Evolutionary conservation across 2,888 invertebrate genomes (phyloP), one percentile per base, ranked within the genome.

Genomic region (Sphinx pinastri): DNA sequence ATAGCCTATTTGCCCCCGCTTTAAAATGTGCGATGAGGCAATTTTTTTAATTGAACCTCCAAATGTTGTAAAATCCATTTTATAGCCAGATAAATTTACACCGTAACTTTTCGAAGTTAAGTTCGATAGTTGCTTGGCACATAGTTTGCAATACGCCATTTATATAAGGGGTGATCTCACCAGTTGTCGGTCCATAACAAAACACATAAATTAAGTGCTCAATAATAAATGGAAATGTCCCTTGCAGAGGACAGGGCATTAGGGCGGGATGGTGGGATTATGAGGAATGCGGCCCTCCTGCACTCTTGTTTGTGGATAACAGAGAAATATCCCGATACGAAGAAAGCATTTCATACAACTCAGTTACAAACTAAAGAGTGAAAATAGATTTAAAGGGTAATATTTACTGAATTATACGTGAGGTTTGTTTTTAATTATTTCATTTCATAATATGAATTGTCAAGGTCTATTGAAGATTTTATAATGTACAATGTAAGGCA

Each of bases 141-240:
- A 2, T 12, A 31, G 6, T 25, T 55, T 45, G 16, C 19, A 49
- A 70, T 59, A 67, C 11, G 52, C 7, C 45, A 8, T 59, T 19
- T 12, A 19, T 11, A 63, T 57, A 31, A 31, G 73, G 81, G 81
- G 80, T 81, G 78, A 74, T 77, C 73, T 81, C 79, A 81, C 86
- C 86, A 88, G 91, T 90, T 89, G 91, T 92, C 87, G 92, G 94
- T 92, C 94, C 93, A 94, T 93, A 92, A 93, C 93, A 93, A 94
- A 93, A 94, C 94, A 94, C 94, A 94, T 94, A 94, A 94, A 94
- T 94, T 94, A 94, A 94, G 94, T 93, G 93, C 94, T 93, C 94
- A 94, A 94, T 94, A 94, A 94, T 94, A 94, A 94, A 94, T 94
- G 94, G 94, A 93, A 93, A 92, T 94, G 94, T 94, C 94, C 93